phyloP scores from a whole-genome alignment of 2,888 invertebrate genomes.

The Steinernema hermaphroditum region DNA sequence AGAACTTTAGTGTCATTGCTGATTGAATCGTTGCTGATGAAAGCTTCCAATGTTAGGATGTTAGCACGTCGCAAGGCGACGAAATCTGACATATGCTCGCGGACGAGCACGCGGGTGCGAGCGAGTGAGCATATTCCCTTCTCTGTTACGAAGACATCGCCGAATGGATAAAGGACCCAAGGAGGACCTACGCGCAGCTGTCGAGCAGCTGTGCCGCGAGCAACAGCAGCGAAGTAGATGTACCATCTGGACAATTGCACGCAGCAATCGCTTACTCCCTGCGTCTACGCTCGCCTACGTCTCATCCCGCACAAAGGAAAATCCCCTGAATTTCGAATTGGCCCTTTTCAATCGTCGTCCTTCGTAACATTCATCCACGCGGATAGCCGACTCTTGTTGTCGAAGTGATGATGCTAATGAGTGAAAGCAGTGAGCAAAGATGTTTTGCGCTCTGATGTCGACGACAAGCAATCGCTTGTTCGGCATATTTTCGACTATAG shows the following conservation, averaged over 20 bases:
- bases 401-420: too few relatives aligned
- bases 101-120: not conserved
- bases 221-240: constrained; percentile 26
- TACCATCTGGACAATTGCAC: constrained; percentile 24
- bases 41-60: too few relatives aligned
- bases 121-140: not conserved
- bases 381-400: not conserved
- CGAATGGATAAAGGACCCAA: constrained; percentile 3
- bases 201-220: constrained; percentile 29
- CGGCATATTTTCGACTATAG: constrained; percentile 17
- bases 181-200: constrained; percentile 27
- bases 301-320: not conserved
- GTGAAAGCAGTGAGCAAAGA: not conserved
- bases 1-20: too few relatives aligned
- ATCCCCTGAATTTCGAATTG: not conserved
- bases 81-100: not conserved
- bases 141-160: not conserved
- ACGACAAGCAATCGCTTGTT: not conserved
- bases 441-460: constrained; percentile 2
- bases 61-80: too few relatives aligned
- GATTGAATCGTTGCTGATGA: too few relatives aligned
- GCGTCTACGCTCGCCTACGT: not conserved
- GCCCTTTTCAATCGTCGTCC: not conserved
- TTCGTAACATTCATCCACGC: not conserved
- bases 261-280: constrained; percentile 21